These are phyloP conservation scores for Pogonomyrmex barbatus DNA, from an alignment of 1,140 invertebrate genomes.

Conservation along the genomic window DNA sequence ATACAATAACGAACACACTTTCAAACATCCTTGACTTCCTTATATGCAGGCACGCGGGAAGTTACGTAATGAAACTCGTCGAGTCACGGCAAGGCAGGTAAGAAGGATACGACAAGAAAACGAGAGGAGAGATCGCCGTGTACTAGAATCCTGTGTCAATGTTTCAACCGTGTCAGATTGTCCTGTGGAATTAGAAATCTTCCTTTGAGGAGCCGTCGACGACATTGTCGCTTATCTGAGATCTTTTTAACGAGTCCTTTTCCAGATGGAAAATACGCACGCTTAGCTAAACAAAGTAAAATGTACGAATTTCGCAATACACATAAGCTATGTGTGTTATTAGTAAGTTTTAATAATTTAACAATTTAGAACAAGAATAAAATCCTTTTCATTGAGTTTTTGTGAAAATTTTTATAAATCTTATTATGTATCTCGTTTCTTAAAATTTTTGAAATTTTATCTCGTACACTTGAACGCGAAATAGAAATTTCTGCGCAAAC, in stretches of 20 bases:
- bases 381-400: not conserved
- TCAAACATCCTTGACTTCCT: constrained; percentile 78
- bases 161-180: constrained; percentile 48
- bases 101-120: constrained; percentile 54
- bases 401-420: not conserved
- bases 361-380: not conserved
- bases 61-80: constrained; percentile 73
- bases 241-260: constrained; percentile 44
- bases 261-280: constrained; percentile 20
- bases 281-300: not conserved
- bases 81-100: constrained; percentile 68
- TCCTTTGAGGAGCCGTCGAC: constrained; percentile 30
- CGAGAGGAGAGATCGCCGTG: constrained; percentile 46
- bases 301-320: constrained; percentile 20
- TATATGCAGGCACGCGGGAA: constrained; percentile 76
- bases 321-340: not conserved
- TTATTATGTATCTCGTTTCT: not conserved
- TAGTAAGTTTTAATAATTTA: not conserved
- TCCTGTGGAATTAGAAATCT: constrained; percentile 59
- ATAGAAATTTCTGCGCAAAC: not conserved
- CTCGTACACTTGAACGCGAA: not conserved
- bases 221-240: constrained; percentile 36
- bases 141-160: constrained; percentile 40
- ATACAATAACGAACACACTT: constrained; percentile 73
- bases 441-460: constrained; percentile 1